These are phyloP conservation scores for Sympetrum striolatum DNA, from an alignment of 2,888 invertebrate genomes.

Conservation along the genomic window DNA sequence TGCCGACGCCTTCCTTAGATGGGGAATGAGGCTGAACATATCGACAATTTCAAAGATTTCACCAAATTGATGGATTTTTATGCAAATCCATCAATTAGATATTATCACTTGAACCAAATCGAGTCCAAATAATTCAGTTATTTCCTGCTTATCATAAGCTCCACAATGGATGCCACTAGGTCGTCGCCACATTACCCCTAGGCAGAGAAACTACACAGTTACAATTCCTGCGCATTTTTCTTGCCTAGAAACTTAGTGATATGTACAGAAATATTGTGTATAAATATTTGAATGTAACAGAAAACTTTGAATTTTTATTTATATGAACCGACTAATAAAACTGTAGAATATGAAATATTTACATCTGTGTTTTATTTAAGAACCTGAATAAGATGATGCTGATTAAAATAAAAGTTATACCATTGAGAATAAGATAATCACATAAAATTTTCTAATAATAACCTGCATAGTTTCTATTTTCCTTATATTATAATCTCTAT, in stretches of 20 bases:
- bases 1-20: background rate
- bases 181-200: constrained; percentile 20
- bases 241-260: constrained; percentile 34
- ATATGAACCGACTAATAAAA: constrained; percentile 30
- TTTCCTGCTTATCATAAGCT: background rate
- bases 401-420: no score
- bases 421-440: no score
- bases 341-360: background rate
- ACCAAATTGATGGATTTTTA: background rate
- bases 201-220: background rate
- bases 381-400: background rate
- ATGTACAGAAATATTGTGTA: constrained; percentile 39
- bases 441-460: no score
- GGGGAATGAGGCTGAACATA: constrained; percentile 1
- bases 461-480: no score
- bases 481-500: no score
- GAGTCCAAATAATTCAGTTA: background rate
- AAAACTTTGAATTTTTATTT: constrained; percentile 33
- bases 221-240: background rate
- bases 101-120: background rate
- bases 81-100: background rate
- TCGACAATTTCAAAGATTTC: background rate
- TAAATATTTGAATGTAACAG: constrained; percentile 34
- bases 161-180: background rate
- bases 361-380: background rate